A percentile compares a stretch with the other conserved stretches of the same genome.
Conservation (phyloP, 1,140 invertebrate species). For the Trichonephila clavipes region DNA sequence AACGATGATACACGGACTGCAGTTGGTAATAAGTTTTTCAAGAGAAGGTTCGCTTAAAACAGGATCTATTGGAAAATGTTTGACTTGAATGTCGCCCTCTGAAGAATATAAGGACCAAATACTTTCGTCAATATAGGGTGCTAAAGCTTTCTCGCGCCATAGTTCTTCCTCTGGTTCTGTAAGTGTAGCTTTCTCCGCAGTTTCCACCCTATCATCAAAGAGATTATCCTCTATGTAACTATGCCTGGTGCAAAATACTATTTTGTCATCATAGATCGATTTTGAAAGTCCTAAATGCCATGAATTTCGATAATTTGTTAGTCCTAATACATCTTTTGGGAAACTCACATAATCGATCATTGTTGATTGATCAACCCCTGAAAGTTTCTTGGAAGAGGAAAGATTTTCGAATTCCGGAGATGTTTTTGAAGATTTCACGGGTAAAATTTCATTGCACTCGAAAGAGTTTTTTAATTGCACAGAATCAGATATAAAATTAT, state of each 20-base stretch:
- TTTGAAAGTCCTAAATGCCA: constrained; percentile 61
- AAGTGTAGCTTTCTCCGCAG: constrained; percentile 77
- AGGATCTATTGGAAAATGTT: constrained; percentile 62
- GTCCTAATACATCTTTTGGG: constrained; percentile 23
- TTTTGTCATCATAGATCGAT: constrained; percentile 44
- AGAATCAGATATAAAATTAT: constrained; percentile 3
- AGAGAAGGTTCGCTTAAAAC: constrained; percentile 53
- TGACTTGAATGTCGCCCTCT: constrained; percentile 63
- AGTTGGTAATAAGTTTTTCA: constrained; percentile 59
- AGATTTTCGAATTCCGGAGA: background rate
- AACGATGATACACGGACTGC: constrained; percentile 59
- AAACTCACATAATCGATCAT: constrained; percentile 44
- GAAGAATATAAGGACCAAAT: constrained; percentile 73
- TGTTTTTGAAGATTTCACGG: background rate
- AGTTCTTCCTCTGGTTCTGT: constrained; percentile 76
- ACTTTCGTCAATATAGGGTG: constrained; percentile 69
- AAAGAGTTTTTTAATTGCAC: background rate
- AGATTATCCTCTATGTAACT: constrained; percentile 66
- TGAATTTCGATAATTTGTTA: constrained; percentile 51
- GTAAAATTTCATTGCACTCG: background rate
- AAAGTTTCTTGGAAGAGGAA: background rate
- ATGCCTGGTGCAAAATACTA: constrained; percentile 59
- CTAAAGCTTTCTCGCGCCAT: constrained; percentile 69
- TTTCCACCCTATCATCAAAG: constrained; percentile 69
- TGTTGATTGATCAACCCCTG: constrained; percentile 1